These are phyloP conservation scores for Streptopelia turtur DNA, from an alignment of 2,797 vertebrate species.

Conservation along the genomic window DNA sequence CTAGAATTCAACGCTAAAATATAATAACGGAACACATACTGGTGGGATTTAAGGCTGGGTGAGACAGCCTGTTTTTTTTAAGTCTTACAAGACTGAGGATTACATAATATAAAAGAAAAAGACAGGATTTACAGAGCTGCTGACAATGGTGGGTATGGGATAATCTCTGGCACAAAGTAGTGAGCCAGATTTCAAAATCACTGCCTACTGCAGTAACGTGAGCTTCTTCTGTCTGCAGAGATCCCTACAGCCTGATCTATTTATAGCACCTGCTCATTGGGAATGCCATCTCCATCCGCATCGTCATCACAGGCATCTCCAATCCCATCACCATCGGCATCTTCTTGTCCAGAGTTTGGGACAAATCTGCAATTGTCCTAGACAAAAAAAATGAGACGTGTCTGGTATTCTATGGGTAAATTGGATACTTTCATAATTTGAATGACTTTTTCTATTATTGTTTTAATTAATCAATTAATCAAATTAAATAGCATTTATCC, in stretches of 20 bases:
- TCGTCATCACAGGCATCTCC: slow-evolving; percentile 95
- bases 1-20: background rate
- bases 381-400: background rate
- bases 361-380: slow-evolving; percentile 95
- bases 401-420: background rate
- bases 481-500: background rate
- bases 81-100: background rate
- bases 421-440: background rate
- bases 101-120: background rate
- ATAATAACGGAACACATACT: background rate
- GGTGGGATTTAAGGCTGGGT: background rate
- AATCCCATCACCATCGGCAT: slow-evolving; percentile 88
- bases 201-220: background rate
- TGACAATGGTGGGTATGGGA: background rate
- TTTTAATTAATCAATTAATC: background rate
- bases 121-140: background rate
- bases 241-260: background rate
- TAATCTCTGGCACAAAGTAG: background rate
- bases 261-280: slow-evolving; percentile 89
- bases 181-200: background rate
- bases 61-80: background rate
- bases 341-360: slow-evolving; percentile 98
- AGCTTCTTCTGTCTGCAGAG: background rate
- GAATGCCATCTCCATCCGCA: slow-evolving; percentile 94
- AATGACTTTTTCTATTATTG: background rate